Base-by-base conservation (phyloP, 30 jellyfish, hydroid and myxozoan species). In the Sanderia malayensis region DNA sequence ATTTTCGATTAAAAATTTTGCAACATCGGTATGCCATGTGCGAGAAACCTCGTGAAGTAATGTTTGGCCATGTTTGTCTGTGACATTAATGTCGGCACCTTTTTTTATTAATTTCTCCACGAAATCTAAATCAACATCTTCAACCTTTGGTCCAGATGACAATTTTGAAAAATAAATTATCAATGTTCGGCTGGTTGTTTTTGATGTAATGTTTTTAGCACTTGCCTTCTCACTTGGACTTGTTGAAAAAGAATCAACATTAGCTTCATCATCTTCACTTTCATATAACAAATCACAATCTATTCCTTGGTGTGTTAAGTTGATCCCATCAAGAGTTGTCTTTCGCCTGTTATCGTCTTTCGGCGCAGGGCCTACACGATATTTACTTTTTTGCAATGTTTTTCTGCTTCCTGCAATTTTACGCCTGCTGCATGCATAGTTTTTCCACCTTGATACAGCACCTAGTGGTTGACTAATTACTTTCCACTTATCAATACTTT, bases 1-100 rank as follows among this genome's bases (percentile, higher is more conserved):
- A 25, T 79, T 65, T 49, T 52, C 82, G 20, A 71, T 25, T 15
- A 87, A 62, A 71, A 87, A 87, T 46, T 80, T 80, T 22, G 89
- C 96, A 62, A 87, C 96, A 73, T 87, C 96, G 25, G 27, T 41
- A 67, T 87, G 96, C 96, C 96, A 87, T 1, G 90, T 67, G 21
- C 96, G 65, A 3, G 96, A 89, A 29, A 81, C 96, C 31, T 87
- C 96, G 68, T 87, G 96, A 46, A 87, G 66, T 18, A 87, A 66
- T 1, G 94, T 87, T 75, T 87, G 96, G 7, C 96, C 96, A 73
- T 79, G 86, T 19, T 61, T 71, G 31, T 87, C 96, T n/a, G 82
- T 27, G 11, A 64, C 67, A 74, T 87, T 80, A 0, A 87, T 58
- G 28, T 87, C 96, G 4, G 96, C 96, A 9, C 96, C 96, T 44